phyloP scores from a whole-genome alignment of 92 coral and sea anemone genomes.

The Heliopora coerulea region DNA sequence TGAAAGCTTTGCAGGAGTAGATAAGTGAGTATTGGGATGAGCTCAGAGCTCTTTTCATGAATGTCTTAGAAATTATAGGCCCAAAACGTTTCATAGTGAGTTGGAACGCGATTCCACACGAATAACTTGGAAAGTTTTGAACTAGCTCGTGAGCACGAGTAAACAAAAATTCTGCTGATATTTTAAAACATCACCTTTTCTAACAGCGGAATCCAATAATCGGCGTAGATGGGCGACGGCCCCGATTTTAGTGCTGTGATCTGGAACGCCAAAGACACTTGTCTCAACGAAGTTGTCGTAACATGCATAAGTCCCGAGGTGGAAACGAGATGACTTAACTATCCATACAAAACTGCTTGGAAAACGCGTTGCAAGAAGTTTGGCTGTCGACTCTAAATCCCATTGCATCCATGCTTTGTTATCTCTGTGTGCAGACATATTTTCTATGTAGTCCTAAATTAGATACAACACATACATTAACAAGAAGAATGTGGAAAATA shows the following conservation, averaged over 20 bases:
- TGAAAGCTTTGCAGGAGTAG: no score
- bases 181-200: constrained; percentile 56
- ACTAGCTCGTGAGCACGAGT: no score
- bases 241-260: constrained; percentile 81
- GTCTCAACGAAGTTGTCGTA: constrained; percentile 86
- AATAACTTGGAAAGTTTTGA: no score
- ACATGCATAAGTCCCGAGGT: constrained; percentile 79
- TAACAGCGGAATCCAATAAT: constrained; percentile 68
- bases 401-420: constrained; percentile 90
- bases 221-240: constrained; percentile 67
- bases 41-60: no score
- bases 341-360: constrained; percentile 95
- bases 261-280: constrained; percentile 84
- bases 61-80: no score
- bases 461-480: no score
- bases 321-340: constrained; percentile 79
- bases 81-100: no score
- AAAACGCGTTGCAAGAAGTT: constrained; percentile 67
- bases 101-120: no score
- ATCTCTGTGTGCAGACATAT: constrained; percentile 70
- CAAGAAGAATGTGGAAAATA: no score
- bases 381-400: constrained; percentile 90
- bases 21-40: no score
- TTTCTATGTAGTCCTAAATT: constrained; percentile 84
- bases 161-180: no score